Conservation (phyloP, 2,113 vertebrate species). For the Bambusicola thoracicus region DNA sequence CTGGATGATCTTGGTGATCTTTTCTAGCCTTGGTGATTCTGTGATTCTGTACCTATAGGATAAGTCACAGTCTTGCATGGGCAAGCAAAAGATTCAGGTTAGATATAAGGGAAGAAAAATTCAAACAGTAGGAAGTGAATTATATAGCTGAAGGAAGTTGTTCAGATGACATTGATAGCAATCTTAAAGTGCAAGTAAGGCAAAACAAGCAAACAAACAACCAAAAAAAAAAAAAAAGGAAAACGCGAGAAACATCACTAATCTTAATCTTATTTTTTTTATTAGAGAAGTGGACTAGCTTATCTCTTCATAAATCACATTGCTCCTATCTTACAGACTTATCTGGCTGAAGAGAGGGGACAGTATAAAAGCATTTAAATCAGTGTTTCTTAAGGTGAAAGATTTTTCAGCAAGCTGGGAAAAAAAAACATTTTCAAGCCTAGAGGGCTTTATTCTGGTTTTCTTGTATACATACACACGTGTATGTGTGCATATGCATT, state of each 20-base stretch:
- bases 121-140: background rate
- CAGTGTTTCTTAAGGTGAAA: background rate
- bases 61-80: background rate
- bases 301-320: background rate
- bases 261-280: background rate
- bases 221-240: background rate
- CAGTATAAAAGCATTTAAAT: background rate
- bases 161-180: background rate
- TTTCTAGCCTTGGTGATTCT: too few relatives aligned
- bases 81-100: background rate
- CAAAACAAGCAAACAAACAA: background rate
- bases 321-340: background rate
- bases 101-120: background rate
- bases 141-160: background rate
- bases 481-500: background rate
- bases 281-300: background rate
- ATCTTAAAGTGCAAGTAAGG: background rate
- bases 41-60: background rate
- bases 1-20: too few relatives aligned
- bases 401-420: background rate
- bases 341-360: background rate
- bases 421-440: background rate
- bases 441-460: background rate
- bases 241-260: background rate
- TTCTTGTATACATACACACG: background rate